These are phyloP conservation scores for Hycleus phaleratus DNA, from an alignment of 1,140 invertebrate species.

Conservation along the genomic window DNA sequence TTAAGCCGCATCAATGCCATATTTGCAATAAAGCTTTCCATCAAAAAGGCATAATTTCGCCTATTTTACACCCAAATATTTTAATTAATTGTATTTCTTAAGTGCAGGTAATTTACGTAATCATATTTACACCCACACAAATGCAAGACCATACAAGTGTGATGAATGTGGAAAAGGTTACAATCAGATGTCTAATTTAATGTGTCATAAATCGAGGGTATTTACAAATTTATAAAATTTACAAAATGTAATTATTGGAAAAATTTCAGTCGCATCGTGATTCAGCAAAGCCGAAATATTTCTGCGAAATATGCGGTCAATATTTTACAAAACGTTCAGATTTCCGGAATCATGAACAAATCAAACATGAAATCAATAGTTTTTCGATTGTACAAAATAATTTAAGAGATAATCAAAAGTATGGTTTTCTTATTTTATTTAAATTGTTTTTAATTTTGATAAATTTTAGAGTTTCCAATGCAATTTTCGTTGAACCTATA, in stretches of 20 bases:
- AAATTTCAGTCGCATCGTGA: conserved; percentile 44
- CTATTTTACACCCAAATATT: neutral
- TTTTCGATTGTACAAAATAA: neutral
- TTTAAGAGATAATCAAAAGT: conserved; percentile 13
- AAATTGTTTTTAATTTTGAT: neutral
- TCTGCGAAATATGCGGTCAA: conserved; percentile 49
- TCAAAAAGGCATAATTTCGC: conserved; percentile 55
- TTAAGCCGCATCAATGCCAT: conserved; percentile 65
- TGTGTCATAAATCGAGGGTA: conserved; percentile 66
- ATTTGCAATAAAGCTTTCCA: conserved; percentile 69
- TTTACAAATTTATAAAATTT: neutral
- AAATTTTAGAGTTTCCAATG: conserved; percentile 31
- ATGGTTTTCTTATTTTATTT: neutral
- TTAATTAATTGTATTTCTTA: too few species aligned
- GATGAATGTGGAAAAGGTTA: conserved; percentile 69
- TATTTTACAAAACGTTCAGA: conserved; percentile 48
- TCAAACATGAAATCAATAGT: conserved; percentile 43
- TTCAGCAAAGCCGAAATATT: conserved; percentile 47
- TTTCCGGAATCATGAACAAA: conserved; percentile 51
- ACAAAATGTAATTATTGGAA: neutral
- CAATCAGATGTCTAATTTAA: conserved; percentile 76
- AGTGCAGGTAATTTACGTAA: conserved; percentile 59
- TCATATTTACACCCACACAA: conserved; percentile 68
- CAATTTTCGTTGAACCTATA: conserved; percentile 48
- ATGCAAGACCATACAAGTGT: conserved; percentile 73